Conservation (phyloP, 2,888 invertebrate genomes). For the Coleophora deauratella region DNA sequence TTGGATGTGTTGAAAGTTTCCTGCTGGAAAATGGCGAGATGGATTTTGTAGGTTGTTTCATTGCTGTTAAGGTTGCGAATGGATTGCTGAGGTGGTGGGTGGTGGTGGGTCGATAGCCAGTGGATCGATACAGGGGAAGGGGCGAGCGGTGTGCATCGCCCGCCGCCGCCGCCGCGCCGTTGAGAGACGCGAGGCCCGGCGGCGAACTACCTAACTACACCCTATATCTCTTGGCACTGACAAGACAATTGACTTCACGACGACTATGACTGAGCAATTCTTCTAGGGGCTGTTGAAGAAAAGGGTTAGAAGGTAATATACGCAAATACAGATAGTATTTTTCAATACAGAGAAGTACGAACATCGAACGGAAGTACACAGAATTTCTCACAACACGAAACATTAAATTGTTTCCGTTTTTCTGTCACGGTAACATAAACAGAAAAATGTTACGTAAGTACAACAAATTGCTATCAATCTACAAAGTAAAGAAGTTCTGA, state of each 20-base stretch:
- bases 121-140: slow-evolving; percentile 59
- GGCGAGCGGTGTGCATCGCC: slow-evolving; percentile 34
- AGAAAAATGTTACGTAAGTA: too few relatives aligned
- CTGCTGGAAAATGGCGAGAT: slow-evolving; percentile 16
- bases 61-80: slow-evolving; percentile 52
- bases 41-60: slow-evolving; percentile 31
- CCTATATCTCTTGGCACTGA: slow-evolving; percentile 22
- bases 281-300: too few relatives aligned
- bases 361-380: too few relatives aligned
- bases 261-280: neutral
- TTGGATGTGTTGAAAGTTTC: slow-evolving; percentile 31
- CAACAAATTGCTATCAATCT: too few relatives aligned
- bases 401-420: too few relatives aligned
- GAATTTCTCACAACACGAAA: too few relatives aligned
- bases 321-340: too few relatives aligned
- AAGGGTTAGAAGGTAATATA: too few relatives aligned
- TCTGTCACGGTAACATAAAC: too few relatives aligned
- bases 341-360: too few relatives aligned
- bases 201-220: too few relatives aligned
- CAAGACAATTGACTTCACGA: slow-evolving; percentile 28
- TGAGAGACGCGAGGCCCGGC: slow-evolving; percentile 4
- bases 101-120: slow-evolving; percentile 59
- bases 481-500: too few relatives aligned
- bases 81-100: slow-evolving; percentile 37
- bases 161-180: slow-evolving; percentile 38